Evolutionary conservation across 2,888 invertebrate genomes (phyloP).

Genomic region (Biston betularia): DNA sequence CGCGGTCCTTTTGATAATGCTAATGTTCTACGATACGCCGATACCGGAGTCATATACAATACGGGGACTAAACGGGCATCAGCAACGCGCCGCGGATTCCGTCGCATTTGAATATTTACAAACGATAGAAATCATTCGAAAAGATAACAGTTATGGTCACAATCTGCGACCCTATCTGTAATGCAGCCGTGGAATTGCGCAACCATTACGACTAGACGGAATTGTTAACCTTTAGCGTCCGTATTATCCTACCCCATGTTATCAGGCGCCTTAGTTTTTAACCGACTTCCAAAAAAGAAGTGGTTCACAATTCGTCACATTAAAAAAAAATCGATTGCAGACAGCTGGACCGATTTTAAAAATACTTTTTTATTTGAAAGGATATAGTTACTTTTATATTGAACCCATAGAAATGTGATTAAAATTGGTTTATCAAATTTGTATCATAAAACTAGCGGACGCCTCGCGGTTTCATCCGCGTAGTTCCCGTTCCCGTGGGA

Average conservation of each 20-base stretch:
- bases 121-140: conserved; percentile 62
- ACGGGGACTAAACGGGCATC: conserved; percentile 73
- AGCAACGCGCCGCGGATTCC: conserved; percentile 65
- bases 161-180: conserved; percentile 54
- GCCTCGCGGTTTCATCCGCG: too few species aligned
- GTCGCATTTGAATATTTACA: conserved; percentile 62
- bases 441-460: too few species aligned
- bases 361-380: too few species aligned
- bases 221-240: conserved; percentile 34
- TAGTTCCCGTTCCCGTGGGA: too few species aligned
- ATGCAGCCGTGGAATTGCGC: conserved; percentile 40
- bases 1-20: conserved; percentile 83
- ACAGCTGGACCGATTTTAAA: too few species aligned
- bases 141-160: conserved; percentile 68
- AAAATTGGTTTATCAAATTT: too few species aligned
- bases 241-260: conserved; percentile 1
- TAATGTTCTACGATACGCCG: conserved; percentile 78
- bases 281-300: too few species aligned
- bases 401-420: too few species aligned
- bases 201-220: conserved; percentile 37
- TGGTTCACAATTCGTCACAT: too few species aligned
- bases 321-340: too few species aligned
- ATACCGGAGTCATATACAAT: conserved; percentile 78
- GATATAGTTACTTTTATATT: too few species aligned
- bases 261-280: too few species aligned